phyloP scores from a whole-genome alignment of 2,113 vertebrate species.

The Thomomys bottae region DNA sequence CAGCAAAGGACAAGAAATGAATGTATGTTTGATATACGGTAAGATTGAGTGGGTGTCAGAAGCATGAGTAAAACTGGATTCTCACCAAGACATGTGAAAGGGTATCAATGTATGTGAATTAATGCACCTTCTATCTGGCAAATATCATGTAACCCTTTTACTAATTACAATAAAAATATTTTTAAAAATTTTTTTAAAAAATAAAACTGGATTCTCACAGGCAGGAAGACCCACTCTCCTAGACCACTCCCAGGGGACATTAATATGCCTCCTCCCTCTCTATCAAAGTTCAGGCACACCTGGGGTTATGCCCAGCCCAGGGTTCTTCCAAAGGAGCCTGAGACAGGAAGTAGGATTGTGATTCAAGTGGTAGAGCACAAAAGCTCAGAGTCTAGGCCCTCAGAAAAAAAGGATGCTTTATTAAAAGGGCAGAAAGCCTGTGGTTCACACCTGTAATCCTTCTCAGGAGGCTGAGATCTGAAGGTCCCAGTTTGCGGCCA shows the following conservation, averaged over 20 bases:
- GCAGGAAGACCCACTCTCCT: background rate
- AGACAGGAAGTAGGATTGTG: background rate
- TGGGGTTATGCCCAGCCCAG: conserved; percentile 42
- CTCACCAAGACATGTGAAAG: too few species aligned
- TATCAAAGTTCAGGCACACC: conserved; percentile 14
- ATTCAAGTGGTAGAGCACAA: too few species aligned
- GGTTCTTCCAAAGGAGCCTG: conserved; percentile 47
- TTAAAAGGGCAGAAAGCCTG: conserved; percentile 65
- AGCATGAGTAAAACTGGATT: background rate
- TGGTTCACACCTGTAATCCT: too few species aligned
- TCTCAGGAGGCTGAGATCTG: too few species aligned
- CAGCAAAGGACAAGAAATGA: background rate
- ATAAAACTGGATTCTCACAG: background rate
- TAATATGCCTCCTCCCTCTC: background rate
- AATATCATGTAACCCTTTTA: too few species aligned
- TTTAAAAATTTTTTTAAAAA: too few species aligned
- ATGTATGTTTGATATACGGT: background rate
- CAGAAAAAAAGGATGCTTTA: conserved; percentile 42
- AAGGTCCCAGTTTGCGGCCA: too few species aligned
- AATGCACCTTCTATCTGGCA: too few species aligned
- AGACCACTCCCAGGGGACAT: background rate
- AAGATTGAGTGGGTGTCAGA: background rate
- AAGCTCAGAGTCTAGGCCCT: too few species aligned
- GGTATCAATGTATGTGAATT: too few species aligned
- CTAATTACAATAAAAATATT: too few species aligned